Evolutionary conservation across 2,888 invertebrate genomes (phyloP), one percentile per base, ranked within the genome.

Genomic region (Halocaridina rubra): DNA sequence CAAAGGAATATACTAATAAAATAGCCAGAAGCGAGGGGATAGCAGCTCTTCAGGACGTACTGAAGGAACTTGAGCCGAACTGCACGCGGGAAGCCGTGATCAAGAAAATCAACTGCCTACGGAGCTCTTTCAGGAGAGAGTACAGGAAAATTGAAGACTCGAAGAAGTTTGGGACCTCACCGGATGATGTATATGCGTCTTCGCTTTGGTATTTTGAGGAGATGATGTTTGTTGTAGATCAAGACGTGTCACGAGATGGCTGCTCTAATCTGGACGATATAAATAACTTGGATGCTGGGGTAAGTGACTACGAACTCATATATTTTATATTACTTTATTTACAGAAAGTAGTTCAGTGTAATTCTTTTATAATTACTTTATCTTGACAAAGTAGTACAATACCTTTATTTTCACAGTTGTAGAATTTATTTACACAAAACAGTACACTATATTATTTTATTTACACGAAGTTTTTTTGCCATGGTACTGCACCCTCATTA

Each of bases 11-110:
- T 76, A 29, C 57, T 27, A 76, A 76, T 76, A 76, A 57, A 76
- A n/a, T 76, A 76, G 76, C 76, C 76, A 76, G 76, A 76, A 76
- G 29, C 76, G 57, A 76, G 27, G 76, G 76, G 27, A 53, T 57
- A 76, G 8, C 76, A 27, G 76, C 76, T 53, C 53, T 57, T n/a
- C 76, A 76, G 46, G 76, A 76, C 19, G 27, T 76, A 76, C 30
- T 57, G 76, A 57, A 76, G 27, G 76, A 76, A 76, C 76, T 76
- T 27, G 57, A 76, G 76, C 76, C 57, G 13, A 29, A 76, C 76
- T 76, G 76, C 76, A 76, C 76, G 19, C 53, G 57, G 59, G n/a
- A n/a, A n/a, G n/a, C n/a, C n/a, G n/a, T n/a, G n/a, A n/a, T n/a
- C n/a, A n/a, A n/a, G n/a, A 76, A 76, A 57, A 76, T 76, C 46